These are phyloP conservation scores for Papilio xuthus DNA, from an alignment of 1,140 invertebrate species.

Conservation along the genomic window DNA sequence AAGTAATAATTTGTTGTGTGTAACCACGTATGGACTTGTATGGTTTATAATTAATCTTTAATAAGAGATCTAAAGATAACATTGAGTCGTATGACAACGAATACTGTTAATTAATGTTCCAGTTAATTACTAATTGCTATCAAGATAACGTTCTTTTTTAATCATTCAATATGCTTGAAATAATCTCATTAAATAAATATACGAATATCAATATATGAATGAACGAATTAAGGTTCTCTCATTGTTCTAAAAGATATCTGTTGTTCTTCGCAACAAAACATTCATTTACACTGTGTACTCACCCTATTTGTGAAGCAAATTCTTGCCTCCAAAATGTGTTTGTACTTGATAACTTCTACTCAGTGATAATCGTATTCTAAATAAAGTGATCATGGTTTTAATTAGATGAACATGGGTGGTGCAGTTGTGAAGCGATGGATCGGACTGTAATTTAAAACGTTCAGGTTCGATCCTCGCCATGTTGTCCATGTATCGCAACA, in stretches of 20 bases:
- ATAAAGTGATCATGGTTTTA: not conserved
- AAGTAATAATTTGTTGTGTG: no score
- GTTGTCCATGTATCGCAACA: no score
- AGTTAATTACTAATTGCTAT: not conserved
- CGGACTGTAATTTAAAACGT: no score
- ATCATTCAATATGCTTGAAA: not conserved
- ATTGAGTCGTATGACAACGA: no score
- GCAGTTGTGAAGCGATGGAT: no score
- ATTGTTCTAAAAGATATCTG: not conserved
- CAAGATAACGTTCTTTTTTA: not conserved
- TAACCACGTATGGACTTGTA: no score
- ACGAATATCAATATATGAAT: not conserved
- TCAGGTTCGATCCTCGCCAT: no score
- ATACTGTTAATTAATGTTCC: not conserved
- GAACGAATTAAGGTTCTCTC: not conserved
- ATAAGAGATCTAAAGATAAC: no score
- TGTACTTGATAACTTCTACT: not conserved
- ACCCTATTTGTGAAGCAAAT: not conserved
- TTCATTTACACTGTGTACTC: not conserved
- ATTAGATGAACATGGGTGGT: no score
- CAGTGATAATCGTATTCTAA: not conserved
- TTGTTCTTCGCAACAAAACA: not conserved
- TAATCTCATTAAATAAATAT: not conserved
- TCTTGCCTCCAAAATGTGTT: not conserved
- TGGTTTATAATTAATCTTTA: no score